These are phyloP conservation scores for Erpetoichthys calabaricus DNA, from an alignment of 2,797 vertebrate species.

Conservation along the genomic window DNA sequence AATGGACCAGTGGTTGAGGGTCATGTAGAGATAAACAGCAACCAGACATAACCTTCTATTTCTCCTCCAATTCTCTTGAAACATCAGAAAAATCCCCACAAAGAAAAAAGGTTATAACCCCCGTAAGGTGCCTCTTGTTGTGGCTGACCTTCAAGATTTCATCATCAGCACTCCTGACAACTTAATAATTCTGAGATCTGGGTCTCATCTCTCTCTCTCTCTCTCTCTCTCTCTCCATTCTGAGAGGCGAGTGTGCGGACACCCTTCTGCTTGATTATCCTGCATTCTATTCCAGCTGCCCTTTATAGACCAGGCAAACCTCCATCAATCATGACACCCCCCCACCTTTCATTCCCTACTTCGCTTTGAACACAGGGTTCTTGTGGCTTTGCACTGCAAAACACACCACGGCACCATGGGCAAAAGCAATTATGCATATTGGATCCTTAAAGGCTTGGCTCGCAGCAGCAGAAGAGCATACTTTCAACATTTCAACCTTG, in stretches of 20 bases:
- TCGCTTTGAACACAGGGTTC: slow-evolving; percentile 5
- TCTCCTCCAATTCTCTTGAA: slow-evolving; percentile 42
- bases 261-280: slow-evolving; percentile 91
- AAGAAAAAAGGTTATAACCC: slow-evolving; percentile 68
- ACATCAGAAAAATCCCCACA: slow-evolving; percentile 53
- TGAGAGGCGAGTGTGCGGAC: slow-evolving; percentile 66
- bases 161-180: slow-evolving; percentile 86
- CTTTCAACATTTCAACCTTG: too few species aligned
- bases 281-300: slow-evolving; percentile 82
- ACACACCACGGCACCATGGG: too few species aligned
- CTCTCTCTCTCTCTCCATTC: slow-evolving; percentile 35
- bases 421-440: too few species aligned
- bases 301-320: slow-evolving; percentile 94
- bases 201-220: slow-evolving; percentile 69
- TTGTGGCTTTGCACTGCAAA: too few species aligned
- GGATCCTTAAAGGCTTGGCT: too few species aligned
- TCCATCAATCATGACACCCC: slow-evolving; percentile 85
- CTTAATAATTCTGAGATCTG: slow-evolving; percentile 87
- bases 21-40: slow-evolving; percentile 98
- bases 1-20: slow-evolving; percentile 96
- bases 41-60: slow-evolving; percentile 38
- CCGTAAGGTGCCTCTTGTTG: slow-evolving; percentile 97
- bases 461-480: too few species aligned
- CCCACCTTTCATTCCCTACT: slow-evolving; percentile 49
- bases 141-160: slow-evolving; percentile 97